Evolutionary conservation across 2,113 vertebrate genomes (phyloP).

Genomic region (Scartelaos histophorus): DNA sequence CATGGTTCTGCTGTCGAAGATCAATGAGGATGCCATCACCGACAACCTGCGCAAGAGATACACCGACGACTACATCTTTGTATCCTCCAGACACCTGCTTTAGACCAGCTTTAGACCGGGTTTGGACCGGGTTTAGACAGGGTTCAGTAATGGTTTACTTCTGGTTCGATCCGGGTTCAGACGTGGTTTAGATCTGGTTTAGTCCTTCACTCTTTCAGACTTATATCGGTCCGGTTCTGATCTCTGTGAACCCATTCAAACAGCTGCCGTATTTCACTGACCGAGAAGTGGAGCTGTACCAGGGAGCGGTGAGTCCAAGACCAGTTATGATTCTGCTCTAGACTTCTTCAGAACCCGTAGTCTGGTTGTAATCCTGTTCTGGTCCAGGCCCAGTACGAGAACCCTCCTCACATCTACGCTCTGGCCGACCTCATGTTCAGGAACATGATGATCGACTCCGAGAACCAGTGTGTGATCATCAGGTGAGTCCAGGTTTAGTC

Average conservation of each 20-base stretch:
- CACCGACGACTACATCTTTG: slow-evolving; percentile 86
- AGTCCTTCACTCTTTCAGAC: slow-evolving; percentile 75
- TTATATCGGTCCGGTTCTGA: slow-evolving; percentile 93
- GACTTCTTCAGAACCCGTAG: not conserved
- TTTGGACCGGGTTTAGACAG: not conserved
- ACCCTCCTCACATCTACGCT: slow-evolving; percentile 95
- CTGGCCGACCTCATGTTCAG: slow-evolving; percentile 96
- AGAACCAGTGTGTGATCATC: slow-evolving; percentile 97
- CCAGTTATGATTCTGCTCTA: not conserved
- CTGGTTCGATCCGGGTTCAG: not conserved
- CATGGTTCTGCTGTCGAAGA: slow-evolving; percentile 85
- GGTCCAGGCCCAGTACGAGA: slow-evolving; percentile 96
- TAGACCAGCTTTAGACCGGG: not conserved
- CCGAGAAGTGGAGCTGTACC: slow-evolving; percentile 91
- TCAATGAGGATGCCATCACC: slow-evolving; percentile 84
- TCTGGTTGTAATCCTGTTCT: not conserved
- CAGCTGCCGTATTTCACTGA: slow-evolving; percentile 99
- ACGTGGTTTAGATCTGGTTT: not conserved
- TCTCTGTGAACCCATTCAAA: slow-evolving; percentile 97
- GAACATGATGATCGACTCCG: slow-evolving; percentile 95
- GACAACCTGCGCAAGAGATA: slow-evolving; percentile 86
- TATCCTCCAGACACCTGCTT: slow-evolving; percentile 64
- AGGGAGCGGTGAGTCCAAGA: slow-evolving; percentile 89
- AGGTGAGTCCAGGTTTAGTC: slow-evolving; percentile 60
- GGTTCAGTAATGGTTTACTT: not conserved